phyloP scores from a whole-genome alignment of 2,113 vertebrate species.

The Hyaena hyaena region DNA sequence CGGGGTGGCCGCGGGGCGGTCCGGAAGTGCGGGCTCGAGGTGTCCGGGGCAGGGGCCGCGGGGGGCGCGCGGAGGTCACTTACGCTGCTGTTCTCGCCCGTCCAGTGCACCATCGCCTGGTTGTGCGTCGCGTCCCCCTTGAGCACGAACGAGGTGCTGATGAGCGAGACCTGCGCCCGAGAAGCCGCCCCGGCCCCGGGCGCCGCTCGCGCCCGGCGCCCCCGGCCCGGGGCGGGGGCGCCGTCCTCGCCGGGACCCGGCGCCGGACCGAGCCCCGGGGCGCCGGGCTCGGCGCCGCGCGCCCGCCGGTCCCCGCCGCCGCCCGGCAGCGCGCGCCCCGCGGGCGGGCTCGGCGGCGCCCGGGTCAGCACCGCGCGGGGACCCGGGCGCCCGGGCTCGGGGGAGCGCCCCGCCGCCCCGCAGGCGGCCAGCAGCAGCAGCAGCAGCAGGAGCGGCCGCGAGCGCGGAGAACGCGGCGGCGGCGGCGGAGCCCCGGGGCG shows the following conservation, averaged over 20 bases:
- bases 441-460: constrained; percentile 23
- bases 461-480: not conserved
- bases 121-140: constrained; percentile 98
- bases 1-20: not conserved
- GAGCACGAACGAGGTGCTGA: constrained; percentile 98
- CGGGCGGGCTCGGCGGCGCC: constrained; percentile 72
- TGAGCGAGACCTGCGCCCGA: constrained; percentile 89
- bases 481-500: constrained; percentile 35
- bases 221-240: constrained; percentile 53
- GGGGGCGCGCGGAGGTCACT: constrained; percentile 85
- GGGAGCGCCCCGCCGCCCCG: constrained; percentile 84
- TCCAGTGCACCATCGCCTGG: constrained; percentile 99
- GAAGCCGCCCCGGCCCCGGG: constrained; percentile 58
- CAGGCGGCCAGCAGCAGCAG: constrained; percentile 65
- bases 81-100: constrained; percentile 98
- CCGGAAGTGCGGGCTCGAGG: not conserved
- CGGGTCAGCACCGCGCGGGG: constrained; percentile 69
- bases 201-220: constrained; percentile 85
- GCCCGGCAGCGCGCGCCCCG: constrained; percentile 64
- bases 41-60: not conserved
- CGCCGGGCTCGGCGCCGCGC: constrained; percentile 41
- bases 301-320: constrained; percentile 51
- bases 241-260: constrained; percentile 49
- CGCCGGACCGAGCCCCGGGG: not conserved
- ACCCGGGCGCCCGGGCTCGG: constrained; percentile 81